Percentiles rank a stretch among this genome's conserved stretches.
Conservation (phyloP, 2,113 vertebrate genomes). For the Phaethon lepturus region DNA sequence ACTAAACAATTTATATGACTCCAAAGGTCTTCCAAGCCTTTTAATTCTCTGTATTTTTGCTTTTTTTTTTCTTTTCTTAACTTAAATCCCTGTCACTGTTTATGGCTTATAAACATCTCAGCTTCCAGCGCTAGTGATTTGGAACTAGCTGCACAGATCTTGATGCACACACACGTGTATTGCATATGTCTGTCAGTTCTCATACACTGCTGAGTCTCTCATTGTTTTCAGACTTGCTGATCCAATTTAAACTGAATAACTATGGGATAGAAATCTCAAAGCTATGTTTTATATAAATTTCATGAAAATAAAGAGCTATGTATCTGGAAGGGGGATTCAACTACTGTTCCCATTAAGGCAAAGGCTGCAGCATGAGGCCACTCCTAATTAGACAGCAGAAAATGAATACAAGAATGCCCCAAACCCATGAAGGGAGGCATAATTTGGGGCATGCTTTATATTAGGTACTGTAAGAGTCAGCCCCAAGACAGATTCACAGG, state of each 20-base stretch:
- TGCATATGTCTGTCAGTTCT: background rate
- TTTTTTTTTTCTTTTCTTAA: background rate
- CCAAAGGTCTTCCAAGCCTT: background rate
- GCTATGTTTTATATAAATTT: background rate
- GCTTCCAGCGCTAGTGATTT: background rate
- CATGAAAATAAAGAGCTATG: background rate
- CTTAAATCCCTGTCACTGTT: background rate
- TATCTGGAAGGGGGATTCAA: background rate
- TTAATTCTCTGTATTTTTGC: background rate
- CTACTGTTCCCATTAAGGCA: background rate
- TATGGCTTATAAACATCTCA: background rate
- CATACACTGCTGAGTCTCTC: background rate
- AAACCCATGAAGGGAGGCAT: background rate
- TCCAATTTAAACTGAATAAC: background rate
- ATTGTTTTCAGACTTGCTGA: background rate
- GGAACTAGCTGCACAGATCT: background rate
- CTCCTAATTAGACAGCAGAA: background rate
- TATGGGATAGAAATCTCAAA: background rate
- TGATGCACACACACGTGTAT: background rate
- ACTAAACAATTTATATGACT: background rate
- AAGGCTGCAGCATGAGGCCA: background rate
- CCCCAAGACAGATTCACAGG: constrained; percentile 12
- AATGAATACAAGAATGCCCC: background rate
- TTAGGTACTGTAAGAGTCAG: background rate
- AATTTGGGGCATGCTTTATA: constrained; percentile 17